phyloP scores from a whole-genome alignment of 2,113 vertebrate species.

The Rhynchomys soricoides region DNA sequence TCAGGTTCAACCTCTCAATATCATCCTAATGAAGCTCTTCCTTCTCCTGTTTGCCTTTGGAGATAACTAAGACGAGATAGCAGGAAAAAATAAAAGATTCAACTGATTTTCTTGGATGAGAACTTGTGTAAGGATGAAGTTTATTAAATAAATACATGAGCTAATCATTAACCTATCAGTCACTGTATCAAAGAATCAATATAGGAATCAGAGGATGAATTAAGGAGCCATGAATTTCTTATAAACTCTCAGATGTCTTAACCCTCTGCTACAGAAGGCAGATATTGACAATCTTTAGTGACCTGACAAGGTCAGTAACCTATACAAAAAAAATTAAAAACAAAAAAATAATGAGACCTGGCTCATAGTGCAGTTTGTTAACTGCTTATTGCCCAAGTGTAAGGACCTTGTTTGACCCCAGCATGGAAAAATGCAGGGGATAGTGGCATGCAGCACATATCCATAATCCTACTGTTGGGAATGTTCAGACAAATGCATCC shows the following conservation, averaged over 20 bases:
- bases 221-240: constrained; percentile 35
- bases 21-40: background rate
- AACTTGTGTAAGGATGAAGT: constrained; percentile 52
- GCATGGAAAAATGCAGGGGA: background rate
- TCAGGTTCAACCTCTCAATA: background rate
- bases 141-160: constrained; percentile 71
- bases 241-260: constrained; percentile 65
- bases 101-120: constrained; percentile 63
- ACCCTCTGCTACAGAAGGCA: constrained; percentile 8
- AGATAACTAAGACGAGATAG: constrained; percentile 67
- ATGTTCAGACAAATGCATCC: background rate
- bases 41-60: constrained; percentile 68
- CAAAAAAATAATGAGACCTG: background rate
- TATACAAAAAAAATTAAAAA: background rate
- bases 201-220: constrained; percentile 46
- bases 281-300: constrained; percentile 29
- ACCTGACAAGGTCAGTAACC: constrained; percentile 27
- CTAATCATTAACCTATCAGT: constrained; percentile 70
- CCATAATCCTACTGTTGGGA: background rate
- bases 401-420: background rate
- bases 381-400: background rate
- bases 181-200: constrained; percentile 64
- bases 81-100: constrained; percentile 48
- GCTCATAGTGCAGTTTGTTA: background rate
- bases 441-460: no score